A percentile compares a stretch with the other conserved stretches of the same genome.
Conservation (phyloP, 2,113 vertebrate genomes). For the Pachycephala philippinensis region DNA sequence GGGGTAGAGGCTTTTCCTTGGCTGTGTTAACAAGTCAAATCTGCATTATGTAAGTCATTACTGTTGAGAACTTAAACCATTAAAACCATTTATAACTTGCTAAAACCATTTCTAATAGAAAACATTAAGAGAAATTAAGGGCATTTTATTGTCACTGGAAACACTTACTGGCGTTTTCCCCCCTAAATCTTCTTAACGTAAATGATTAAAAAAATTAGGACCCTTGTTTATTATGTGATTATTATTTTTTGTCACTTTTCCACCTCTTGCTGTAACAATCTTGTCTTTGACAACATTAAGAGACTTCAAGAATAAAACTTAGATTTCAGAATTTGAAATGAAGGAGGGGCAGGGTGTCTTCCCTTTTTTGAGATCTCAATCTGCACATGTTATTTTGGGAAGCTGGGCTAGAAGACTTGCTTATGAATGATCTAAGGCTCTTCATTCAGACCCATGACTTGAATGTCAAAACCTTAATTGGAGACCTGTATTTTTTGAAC, state of each 20-base stretch:
- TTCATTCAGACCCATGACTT: background rate
- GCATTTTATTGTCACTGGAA: background rate
- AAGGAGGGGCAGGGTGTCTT: background rate
- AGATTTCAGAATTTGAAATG: background rate
- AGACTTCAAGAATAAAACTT: background rate
- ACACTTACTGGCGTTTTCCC: rapidly evolving
- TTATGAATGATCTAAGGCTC: background rate
- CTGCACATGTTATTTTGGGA: background rate
- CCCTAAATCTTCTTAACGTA: background rate
- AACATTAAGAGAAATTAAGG: background rate
- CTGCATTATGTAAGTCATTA: background rate
- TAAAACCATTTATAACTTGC: background rate
- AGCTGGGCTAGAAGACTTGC: background rate
- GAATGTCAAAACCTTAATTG: background rate
- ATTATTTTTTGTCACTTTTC: background rate
- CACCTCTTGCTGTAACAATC: background rate
- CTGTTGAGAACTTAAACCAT: background rate
- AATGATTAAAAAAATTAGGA: background rate
- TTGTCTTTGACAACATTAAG: background rate
- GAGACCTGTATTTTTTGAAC: background rate
- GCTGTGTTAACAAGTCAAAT: background rate
- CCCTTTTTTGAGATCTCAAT: background rate
- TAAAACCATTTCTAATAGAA: background rate
- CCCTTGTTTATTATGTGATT: background rate
- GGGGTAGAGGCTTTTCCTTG: background rate